These are phyloP conservation scores for Centruroides sculpturatus DNA, from an alignment of 1,140 invertebrate species.

Conservation along the genomic window DNA sequence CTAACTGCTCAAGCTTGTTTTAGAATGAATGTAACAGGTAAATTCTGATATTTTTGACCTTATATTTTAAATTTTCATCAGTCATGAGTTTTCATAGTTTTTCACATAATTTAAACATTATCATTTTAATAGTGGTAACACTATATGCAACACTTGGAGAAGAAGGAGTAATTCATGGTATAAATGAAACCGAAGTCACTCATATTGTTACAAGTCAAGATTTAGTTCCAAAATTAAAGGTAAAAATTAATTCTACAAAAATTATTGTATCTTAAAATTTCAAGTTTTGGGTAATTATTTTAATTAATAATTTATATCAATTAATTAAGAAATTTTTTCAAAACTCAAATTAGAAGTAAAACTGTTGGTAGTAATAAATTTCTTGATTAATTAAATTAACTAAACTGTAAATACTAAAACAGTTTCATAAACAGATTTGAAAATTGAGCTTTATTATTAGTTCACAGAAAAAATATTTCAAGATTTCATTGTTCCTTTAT, in stretches of 20 bases:
- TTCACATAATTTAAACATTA: conserved; percentile 3
- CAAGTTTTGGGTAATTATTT: too few species aligned
- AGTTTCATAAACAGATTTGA: too few species aligned
- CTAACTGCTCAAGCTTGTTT: conserved; percentile 56
- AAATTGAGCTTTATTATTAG: too few species aligned
- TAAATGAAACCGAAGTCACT: conserved; percentile 88
- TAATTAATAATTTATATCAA: too few species aligned
- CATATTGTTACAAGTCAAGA: conserved; percentile 48
- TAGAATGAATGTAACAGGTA: conserved; percentile 14
- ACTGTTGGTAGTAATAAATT: not conserved
- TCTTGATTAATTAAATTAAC: not conserved
- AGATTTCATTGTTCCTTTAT: too few species aligned
- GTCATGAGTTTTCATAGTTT: conserved; percentile 2
- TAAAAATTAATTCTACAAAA: too few species aligned
- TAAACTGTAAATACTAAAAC: too few species aligned
- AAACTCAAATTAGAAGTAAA: too few species aligned
- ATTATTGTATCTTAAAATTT: not conserved
- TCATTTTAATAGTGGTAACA: conserved; percentile 59
- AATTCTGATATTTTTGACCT: not conserved
- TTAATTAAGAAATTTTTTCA: too few species aligned
- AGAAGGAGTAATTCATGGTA: conserved; percentile 85
- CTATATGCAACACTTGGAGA: conserved; percentile 94
- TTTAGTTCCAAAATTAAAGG: conserved; percentile 72
- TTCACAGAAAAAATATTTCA: too few species aligned
- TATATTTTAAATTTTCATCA: not conserved